phyloP scores from a whole-genome alignment of 2,113 vertebrate genomes.

The Budorcas taxicolor region DNA sequence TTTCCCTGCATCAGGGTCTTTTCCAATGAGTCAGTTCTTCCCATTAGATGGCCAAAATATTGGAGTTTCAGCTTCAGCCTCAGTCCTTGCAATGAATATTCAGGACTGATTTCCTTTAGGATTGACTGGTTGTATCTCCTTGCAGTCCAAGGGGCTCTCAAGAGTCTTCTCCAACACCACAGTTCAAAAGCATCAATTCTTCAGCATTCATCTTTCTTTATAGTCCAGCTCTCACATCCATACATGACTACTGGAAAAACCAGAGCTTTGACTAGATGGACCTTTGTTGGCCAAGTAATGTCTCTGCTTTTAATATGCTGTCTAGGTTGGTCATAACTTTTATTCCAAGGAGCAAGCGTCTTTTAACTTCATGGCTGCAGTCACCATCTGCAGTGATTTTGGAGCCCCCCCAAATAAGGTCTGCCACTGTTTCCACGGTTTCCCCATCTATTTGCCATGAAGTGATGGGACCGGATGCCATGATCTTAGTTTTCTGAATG shows the following conservation, averaged over 20 bases:
- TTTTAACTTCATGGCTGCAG: neutral
- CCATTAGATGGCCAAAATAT: neutral
- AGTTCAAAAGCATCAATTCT: neutral
- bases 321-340: neutral
- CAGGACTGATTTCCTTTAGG: neutral
- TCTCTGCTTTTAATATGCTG: neutral
- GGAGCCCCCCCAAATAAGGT: neutral
- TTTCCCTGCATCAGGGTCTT: neutral
- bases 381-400: neutral
- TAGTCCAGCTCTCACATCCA: neutral
- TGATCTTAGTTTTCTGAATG: neutral
- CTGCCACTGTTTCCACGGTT: neutral
- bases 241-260: neutral
- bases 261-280: neutral
- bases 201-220: neutral
- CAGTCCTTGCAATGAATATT: neutral
- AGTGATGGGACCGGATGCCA: neutral
- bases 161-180: neutral
- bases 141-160: neutral
- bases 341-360: neutral
- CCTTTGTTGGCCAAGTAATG: neutral
- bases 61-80: neutral
- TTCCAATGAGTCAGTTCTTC: neutral
- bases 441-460: neutral
- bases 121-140: neutral